Base-by-base conservation (phyloP, 2,113 vertebrate genomes). In the Galeopterus variegatus region DNA sequence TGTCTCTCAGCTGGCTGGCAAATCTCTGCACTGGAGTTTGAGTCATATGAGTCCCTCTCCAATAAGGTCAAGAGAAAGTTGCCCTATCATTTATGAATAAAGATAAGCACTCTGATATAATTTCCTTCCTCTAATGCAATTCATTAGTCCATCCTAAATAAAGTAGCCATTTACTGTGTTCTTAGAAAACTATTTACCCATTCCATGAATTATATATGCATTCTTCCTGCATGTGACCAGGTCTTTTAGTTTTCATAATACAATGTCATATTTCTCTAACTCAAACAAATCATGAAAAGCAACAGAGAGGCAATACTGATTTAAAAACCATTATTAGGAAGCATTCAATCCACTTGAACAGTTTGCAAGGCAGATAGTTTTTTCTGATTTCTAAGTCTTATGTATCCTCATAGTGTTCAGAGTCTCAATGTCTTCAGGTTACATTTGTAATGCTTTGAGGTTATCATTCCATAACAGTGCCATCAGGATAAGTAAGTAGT, bases 221-320 rank as follows among this genome's bases (percentile, higher is more conserved):
- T 65, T 33, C 19, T 95, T 96, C 69, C 36, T 92, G 70, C 45
- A 90, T 65, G 88, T 36, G 28, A 21, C 77, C 81, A 45, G 94
- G 93, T 95, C 89, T 93, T 98, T 54, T 97, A 95, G 64, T 90
- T 95, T 94, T 98, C 95, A 92, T 95, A 93, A 72, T 86, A 72
- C 80, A 93, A 65, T 45, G 96, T 72, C 97, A 90, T 97, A 98
- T 97, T 97, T 98, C 86, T 97, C 82, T 90, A 75, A 91, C 62
- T 94, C 96, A 97, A 96, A 96, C 96, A 96, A 96, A 98, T 97
- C 90, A 96, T 93, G 93, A 89, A 83, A 33, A 94, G 52, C 54
- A 77, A 97, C 92, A 92, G 75, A 95, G 79, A 84, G 79, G 90
- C 95, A 97, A 88, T 96, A 81, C 91, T 75, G 69, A 75, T 97